Conservation (phyloP, 2,113 vertebrate species). For the Cariama cristata region DNA sequence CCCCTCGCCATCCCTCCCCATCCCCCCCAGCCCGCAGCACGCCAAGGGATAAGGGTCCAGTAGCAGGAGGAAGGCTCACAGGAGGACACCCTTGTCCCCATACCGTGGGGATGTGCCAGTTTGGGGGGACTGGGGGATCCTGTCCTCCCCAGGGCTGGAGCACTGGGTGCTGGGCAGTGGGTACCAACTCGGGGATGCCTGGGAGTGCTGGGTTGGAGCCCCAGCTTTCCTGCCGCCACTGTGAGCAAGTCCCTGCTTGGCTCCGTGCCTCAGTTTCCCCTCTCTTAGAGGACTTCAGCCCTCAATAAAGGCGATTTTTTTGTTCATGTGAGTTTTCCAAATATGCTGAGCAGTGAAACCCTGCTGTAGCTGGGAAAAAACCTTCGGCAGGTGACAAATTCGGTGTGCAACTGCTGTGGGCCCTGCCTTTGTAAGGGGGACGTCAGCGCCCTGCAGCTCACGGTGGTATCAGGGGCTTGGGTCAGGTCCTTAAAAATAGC, state of each 20-base stretch:
- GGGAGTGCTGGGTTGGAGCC: background rate
- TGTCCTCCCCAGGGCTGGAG: fast-evolving
- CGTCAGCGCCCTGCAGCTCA: background rate
- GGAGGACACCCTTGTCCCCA: fast-evolving
- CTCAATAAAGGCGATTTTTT: background rate
- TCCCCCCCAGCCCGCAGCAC: background rate
- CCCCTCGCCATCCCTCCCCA: background rate
- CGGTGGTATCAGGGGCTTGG: fast-evolving
- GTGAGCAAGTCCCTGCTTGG: background rate
- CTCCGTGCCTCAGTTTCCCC: background rate
- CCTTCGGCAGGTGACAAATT: background rate
- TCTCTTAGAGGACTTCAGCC: background rate
- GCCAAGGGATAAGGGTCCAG: background rate
- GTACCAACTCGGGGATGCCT: background rate
- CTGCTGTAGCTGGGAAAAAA: fast-evolving
- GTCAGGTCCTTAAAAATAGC: background rate
- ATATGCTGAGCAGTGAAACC: background rate
- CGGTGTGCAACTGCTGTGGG: fast-evolving
- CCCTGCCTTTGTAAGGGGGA: background rate
- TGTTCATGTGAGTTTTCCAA: fast-evolving
- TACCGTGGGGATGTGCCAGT: background rate
- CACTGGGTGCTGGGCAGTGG: fast-evolving
- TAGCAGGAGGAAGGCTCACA: background rate
- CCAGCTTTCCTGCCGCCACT: background rate
- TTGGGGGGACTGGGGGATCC: background rate